These are phyloP conservation scores for Oscheius sp. DNA, from an alignment of 2,888 invertebrate species.

Conservation along the genomic window DNA sequence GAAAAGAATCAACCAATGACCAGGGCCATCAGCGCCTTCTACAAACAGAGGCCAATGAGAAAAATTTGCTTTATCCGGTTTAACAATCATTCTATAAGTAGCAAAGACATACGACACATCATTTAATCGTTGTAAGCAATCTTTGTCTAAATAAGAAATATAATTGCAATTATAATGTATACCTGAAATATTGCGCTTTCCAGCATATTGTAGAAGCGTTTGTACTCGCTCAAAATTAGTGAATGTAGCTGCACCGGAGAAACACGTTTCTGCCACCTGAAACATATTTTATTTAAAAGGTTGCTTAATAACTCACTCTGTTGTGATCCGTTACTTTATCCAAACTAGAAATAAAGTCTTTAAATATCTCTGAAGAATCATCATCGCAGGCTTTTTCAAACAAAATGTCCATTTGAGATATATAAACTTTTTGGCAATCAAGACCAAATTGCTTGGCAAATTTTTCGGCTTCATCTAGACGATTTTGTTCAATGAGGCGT, in stretches of 20 bases:
- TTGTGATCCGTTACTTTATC: slow-evolving; percentile 44
- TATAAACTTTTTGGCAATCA: slow-evolving; percentile 34
- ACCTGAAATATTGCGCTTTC: slow-evolving; percentile 40
- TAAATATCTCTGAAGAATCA: slow-evolving; percentile 34
- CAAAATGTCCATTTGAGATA: slow-evolving; percentile 7
- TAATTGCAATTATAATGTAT: too few species aligned
- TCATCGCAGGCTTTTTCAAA: slow-evolving; percentile 19
- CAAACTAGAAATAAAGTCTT: slow-evolving; percentile 37
- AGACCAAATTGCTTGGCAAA: slow-evolving; percentile 46
- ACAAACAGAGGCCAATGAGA: slow-evolving; percentile 40
- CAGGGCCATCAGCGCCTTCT: slow-evolving; percentile 38
- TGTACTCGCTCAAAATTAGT: slow-evolving; percentile 37
- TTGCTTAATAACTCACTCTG: slow-evolving; percentile 23
- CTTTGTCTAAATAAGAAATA: slow-evolving; percentile 34
- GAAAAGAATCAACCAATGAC: slow-evolving; percentile 40
- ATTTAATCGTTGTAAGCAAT: slow-evolving; percentile 33
- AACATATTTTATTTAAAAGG: neutral
- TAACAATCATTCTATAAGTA: slow-evolving; percentile 41
- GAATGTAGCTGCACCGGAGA: slow-evolving; percentile 34
- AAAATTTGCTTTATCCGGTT: slow-evolving; percentile 27
- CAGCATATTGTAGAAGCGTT: slow-evolving; percentile 36
- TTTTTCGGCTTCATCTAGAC: slow-evolving; percentile 52
- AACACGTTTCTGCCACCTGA: slow-evolving; percentile 41
- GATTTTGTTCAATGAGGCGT: slow-evolving; percentile 24
- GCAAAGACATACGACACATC: slow-evolving; percentile 37